These are phyloP conservation scores for Lasiurus cinereus DNA, from an alignment of 2,113 vertebrate species.

Conservation along the genomic window DNA sequence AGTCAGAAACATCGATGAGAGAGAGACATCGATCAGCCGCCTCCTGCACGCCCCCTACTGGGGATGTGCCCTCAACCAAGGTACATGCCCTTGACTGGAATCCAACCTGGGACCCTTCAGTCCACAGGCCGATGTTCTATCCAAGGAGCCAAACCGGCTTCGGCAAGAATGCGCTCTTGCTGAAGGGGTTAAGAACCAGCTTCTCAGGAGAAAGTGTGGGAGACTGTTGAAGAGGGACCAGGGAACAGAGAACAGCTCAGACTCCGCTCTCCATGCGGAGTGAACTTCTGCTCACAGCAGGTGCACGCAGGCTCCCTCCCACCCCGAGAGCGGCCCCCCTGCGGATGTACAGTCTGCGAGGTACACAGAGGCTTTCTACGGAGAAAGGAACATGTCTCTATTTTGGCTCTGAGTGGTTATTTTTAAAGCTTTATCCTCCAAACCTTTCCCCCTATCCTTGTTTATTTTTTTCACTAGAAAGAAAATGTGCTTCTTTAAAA, in stretches of 20 bases:
- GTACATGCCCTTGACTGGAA: no score
- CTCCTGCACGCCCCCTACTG: no score
- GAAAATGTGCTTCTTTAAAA: slow-evolving; percentile 57
- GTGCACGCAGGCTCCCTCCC: slow-evolving; percentile 57
- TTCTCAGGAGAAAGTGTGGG: slow-evolving; percentile 46
- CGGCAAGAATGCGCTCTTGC: neutral
- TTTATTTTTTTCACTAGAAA: slow-evolving; percentile 77
- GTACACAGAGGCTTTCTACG: slow-evolving; percentile 62
- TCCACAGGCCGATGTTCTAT: no score
- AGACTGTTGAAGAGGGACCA: neutral
- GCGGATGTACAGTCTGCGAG: slow-evolving; percentile 68
- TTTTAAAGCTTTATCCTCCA: slow-evolving; percentile 77
- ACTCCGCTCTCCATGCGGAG: slow-evolving; percentile 43
- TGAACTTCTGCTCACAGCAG: slow-evolving; percentile 72
- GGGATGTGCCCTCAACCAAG: no score
- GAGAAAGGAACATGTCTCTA: slow-evolving; percentile 79
- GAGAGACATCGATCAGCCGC: no score
- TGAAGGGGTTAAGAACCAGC: slow-evolving; percentile 44
- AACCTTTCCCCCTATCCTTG: slow-evolving; percentile 62
- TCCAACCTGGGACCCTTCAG: no score
- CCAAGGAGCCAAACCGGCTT: no score
- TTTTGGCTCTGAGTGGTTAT: slow-evolving; percentile 77
- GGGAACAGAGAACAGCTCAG: neutral
- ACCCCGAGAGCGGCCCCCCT: slow-evolving; percentile 23
- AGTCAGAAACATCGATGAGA: no score